These are phyloP conservation scores for Kryphioiulus occultus DNA, from an alignment of 2,888 invertebrate genomes.

Conservation along the genomic window DNA sequence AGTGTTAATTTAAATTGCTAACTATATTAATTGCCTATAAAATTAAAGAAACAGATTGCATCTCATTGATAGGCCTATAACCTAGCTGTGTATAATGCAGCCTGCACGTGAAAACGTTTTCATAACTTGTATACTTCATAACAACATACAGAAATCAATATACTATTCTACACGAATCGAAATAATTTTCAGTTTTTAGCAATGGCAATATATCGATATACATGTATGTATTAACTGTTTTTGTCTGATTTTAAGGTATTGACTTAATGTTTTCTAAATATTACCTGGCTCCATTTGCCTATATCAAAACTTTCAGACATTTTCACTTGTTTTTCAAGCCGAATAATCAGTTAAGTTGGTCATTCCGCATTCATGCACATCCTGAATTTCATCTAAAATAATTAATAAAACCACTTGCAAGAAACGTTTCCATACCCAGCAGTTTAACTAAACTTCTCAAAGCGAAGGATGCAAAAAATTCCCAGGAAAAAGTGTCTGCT, in stretches of 20 bases:
- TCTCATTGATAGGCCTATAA: too few relatives aligned
- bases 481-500: neutral
- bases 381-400: neutral
- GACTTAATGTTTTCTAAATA: neutral
- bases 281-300: neutral
- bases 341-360: neutral
- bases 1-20: too few relatives aligned
- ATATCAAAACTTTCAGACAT: neutral
- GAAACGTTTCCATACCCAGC: neutral
- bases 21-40: too few relatives aligned
- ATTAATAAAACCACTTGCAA: neutral
- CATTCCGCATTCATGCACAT: conserved; percentile 15
- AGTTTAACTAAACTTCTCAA: neutral
- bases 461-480: neutral
- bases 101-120: too few relatives aligned
- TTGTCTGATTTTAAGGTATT: neutral
- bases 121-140: too few relatives aligned
- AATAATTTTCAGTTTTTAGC: too few relatives aligned
- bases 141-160: too few relatives aligned
- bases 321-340: neutral
- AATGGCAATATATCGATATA: too few relatives aligned
- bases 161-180: too few relatives aligned
- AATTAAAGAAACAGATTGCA: too few relatives aligned
- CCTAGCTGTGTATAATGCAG: too few relatives aligned
- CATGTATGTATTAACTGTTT: too few relatives aligned